Conservation (phyloP, 2,888 invertebrate species). For the Leucophenga montana region DNA sequence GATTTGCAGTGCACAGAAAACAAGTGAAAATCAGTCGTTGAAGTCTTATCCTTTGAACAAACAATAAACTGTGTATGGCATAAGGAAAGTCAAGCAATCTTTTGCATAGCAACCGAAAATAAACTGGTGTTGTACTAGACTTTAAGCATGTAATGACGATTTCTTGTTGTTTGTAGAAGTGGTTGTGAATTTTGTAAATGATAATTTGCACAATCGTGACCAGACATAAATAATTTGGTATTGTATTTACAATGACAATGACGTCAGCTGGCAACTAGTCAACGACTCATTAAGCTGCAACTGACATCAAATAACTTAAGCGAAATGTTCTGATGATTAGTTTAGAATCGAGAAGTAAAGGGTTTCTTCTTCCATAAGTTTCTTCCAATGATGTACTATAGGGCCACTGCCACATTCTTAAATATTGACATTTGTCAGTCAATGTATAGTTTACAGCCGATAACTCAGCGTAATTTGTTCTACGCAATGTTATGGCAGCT, state of each 20-base stretch:
- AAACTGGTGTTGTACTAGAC: conserved; percentile 15
- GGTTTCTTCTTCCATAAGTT: conserved; percentile 24
- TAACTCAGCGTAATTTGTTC: no score
- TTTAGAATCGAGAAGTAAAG: conserved; percentile 32
- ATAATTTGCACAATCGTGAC: conserved; percentile 38
- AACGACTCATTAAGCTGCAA: conserved; percentile 15
- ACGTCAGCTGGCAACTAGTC: conserved; percentile 39
- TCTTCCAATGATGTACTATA: no score
- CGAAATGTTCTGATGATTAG: conserved; percentile 18
- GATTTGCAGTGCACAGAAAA: no score
- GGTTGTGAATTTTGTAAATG: conserved; percentile 9
- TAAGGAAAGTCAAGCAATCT: neutral
- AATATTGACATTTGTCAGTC: no score
- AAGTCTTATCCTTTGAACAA: conserved; percentile 26
- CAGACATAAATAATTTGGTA: conserved; percentile 62
- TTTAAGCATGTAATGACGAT: conserved; percentile 38
- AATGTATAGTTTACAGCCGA: no score
- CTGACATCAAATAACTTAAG: conserved; percentile 37
- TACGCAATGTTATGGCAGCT: no score
- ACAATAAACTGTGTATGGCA: conserved; percentile 15
- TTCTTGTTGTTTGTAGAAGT: conserved; percentile 40
- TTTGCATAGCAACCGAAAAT: conserved; percentile 23
- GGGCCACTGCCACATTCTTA: no score
- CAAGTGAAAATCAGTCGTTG: no score
- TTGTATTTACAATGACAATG: conserved; percentile 37